Conservation (phyloP, 2,113 vertebrate species). For the Narcine bancroftii region DNA sequence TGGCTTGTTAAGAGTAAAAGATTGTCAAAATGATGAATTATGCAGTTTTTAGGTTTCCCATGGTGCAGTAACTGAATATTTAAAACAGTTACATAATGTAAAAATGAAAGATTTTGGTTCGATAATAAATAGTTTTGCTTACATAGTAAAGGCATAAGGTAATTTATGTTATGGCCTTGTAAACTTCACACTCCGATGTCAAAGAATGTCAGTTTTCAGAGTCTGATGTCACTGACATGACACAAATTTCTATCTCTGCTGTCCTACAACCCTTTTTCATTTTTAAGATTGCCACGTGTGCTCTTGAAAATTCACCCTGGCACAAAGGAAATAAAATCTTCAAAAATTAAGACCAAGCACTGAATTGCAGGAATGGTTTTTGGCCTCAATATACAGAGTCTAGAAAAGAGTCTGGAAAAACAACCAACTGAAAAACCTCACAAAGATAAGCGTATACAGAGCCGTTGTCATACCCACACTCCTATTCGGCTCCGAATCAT, state of each 20-base stretch:
- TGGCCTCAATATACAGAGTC: background rate
- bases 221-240: background rate
- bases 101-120: background rate
- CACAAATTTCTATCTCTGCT: background rate
- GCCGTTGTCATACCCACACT: too few relatives aligned
- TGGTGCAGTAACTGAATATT: slow-evolving; percentile 7
- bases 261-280: background rate
- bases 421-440: too few relatives aligned
- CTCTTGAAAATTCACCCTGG: background rate
- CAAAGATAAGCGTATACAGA: too few relatives aligned
- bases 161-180: background rate
- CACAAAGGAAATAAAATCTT: background rate
- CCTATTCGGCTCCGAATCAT: too few relatives aligned
- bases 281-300: background rate
- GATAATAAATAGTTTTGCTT: background rate
- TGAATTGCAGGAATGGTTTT: background rate
- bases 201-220: background rate
- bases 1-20: slow-evolving; percentile 17
- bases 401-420: too few relatives aligned
- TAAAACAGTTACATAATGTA: slow-evolving; percentile 16
- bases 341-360: background rate
- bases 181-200: background rate
- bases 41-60: background rate
- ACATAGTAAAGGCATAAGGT: background rate
- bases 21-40: slow-evolving; percentile 29